Percentiles rank a stretch among this genome's conserved stretches.
These are phyloP conservation scores for Corbicula japonica DNA, from an alignment of 2,888 invertebrate species.

Conservation along the genomic window DNA sequence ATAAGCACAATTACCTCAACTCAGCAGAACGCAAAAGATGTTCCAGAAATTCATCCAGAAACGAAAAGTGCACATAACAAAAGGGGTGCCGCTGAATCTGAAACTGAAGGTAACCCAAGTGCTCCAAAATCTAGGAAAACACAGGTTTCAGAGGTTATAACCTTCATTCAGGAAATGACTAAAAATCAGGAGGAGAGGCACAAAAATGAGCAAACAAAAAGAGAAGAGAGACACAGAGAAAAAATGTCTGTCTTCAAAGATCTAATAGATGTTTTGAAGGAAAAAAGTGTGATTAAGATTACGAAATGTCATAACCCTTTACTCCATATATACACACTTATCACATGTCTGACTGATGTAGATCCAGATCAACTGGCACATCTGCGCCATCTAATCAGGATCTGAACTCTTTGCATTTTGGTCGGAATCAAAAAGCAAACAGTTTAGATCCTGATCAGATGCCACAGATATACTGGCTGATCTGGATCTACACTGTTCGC, in stretches of 20 bases:
- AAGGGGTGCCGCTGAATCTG: neutral
- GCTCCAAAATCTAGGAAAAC: constrained; percentile 4
- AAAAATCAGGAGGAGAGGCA: constrained; percentile 21
- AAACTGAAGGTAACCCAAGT: neutral
- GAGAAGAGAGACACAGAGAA: constrained; percentile 27
- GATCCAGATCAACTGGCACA: too few species aligned
- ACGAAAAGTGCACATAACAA: neutral
- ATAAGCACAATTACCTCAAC: neutral
- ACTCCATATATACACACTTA: neutral
- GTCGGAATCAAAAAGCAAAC: neutral
- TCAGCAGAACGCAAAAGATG: constrained; percentile 4
- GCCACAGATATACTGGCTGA: too few species aligned
- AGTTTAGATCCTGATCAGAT: constrained; percentile 1
- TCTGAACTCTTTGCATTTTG: neutral
- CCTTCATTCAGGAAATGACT: constrained; percentile 2
- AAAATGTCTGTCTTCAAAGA: constrained; percentile 30
- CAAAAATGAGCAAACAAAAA: constrained; percentile 8
- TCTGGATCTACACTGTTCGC: too few species aligned
- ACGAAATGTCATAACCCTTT: neutral
- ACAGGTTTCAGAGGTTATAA: constrained; percentile 23
- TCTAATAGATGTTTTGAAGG: constrained; percentile 28
- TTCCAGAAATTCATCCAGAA: neutral
- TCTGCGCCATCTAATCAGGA: too few species aligned
- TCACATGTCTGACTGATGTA: too few species aligned
- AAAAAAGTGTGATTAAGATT: neutral